phyloP scores from a whole-genome alignment of 1,140 invertebrate genomes.

The Pachypsylla venusta region DNA sequence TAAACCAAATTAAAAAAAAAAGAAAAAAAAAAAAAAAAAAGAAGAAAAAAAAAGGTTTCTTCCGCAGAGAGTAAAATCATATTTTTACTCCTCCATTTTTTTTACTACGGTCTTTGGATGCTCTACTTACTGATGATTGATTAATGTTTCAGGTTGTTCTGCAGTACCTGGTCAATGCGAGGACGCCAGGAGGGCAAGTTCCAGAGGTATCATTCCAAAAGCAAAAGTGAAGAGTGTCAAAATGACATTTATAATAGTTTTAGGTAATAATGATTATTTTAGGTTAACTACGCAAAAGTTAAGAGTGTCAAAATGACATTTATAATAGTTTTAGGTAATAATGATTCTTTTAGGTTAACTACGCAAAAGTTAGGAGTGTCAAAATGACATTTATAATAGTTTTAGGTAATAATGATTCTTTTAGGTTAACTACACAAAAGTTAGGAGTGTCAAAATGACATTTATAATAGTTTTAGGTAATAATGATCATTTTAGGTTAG shows the following conservation, averaged over 20 bases:
- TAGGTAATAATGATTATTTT: slow-evolving; percentile 71
- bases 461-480: no score
- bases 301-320: slow-evolving; percentile 97
- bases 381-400: slow-evolving; percentile 96
- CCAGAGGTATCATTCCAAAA: slow-evolving; percentile 74
- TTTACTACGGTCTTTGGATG: no score
- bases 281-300: slow-evolving; percentile 86
- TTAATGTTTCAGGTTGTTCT: not conserved
- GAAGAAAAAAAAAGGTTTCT: no score
- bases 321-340: slow-evolving; percentile 84
- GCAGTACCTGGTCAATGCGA: slow-evolving; percentile 18
- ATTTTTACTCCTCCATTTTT: no score
- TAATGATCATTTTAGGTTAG: slow-evolving; percentile 77
- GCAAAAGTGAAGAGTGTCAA: slow-evolving; percentile 95
- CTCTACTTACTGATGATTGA: no score
- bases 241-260: slow-evolving; percentile 92
- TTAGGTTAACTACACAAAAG: slow-evolving; percentile 57
- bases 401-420: slow-evolving; percentile 73
- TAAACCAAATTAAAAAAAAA: no score
- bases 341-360: slow-evolving; percentile 72
- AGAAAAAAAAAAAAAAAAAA: no score
- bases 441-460: no score
- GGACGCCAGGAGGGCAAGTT: slow-evolving; percentile 51
- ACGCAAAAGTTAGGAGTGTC: slow-evolving; percentile 87
- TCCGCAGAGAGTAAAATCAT: no score